phyloP scores from a whole-genome alignment of 2,888 invertebrate genomes.

The Salticus scenicus region DNA sequence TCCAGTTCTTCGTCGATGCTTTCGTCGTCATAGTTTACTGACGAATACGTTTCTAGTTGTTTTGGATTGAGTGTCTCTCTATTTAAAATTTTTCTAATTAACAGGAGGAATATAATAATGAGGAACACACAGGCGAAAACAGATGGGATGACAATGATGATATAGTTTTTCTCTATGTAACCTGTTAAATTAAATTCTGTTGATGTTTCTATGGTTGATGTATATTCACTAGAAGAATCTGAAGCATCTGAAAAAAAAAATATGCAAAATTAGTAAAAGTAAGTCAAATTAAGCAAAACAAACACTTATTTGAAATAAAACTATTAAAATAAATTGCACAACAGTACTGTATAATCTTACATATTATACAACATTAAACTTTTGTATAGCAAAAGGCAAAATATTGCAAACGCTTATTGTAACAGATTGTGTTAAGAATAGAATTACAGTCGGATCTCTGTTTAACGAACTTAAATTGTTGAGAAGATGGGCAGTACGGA shows the following conservation, averaged over 20 bases:
- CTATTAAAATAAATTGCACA: too few relatives aligned
- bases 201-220: background rate
- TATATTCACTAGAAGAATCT: background rate
- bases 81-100: background rate
- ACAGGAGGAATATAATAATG: background rate
- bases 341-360: too few relatives aligned
- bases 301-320: too few relatives aligned
- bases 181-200: background rate
- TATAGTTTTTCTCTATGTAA: background rate
- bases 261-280: background rate
- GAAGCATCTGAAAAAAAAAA: background rate
- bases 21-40: background rate
- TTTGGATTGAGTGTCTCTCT: background rate
- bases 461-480: too few relatives aligned
- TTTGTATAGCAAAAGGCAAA: too few relatives aligned
- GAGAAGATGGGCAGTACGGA: too few relatives aligned
- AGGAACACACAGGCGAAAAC: background rate
- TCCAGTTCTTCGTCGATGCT: conserved; percentile 16
- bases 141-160: background rate
- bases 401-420: too few relatives aligned
- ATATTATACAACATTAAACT: too few relatives aligned
- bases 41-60: background rate
- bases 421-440: too few relatives aligned
- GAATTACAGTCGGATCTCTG: too few relatives aligned
- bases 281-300: too few relatives aligned